Percentiles rank a stretch among this genome's conserved stretches.
Evolutionary conservation across 2,888 invertebrate genomes (phyloP).

Genomic region (Lepidonotus clava): DNA sequence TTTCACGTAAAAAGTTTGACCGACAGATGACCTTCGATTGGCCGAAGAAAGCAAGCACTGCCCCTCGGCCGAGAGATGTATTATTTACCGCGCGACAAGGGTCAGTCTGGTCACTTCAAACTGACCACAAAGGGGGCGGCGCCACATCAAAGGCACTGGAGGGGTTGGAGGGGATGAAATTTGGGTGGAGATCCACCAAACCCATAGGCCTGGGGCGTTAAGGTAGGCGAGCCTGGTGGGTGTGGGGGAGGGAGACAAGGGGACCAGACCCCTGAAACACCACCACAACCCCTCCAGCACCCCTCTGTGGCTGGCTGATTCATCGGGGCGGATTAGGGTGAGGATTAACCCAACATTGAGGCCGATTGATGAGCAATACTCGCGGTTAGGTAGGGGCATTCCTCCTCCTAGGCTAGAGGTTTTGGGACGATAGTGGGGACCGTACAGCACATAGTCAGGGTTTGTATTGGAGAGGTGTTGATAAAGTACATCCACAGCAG

Average conservation of each 20-base stretch:
- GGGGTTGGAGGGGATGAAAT: not conserved
- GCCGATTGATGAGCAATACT: constrained; percentile 22
- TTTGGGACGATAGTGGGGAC: too few relatives aligned
- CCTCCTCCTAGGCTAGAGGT: too few relatives aligned
- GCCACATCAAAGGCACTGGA: constrained; percentile 13
- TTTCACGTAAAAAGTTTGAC: not conserved
- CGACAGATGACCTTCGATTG: not conserved
- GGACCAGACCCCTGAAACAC: too few relatives aligned
- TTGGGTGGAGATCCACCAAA: not conserved
- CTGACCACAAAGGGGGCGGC: not conserved
- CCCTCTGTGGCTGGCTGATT: too few relatives aligned
- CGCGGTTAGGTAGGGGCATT: not conserved
- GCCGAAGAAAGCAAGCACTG: not conserved
- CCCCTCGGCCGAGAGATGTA: not conserved
- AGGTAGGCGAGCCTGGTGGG: not conserved
- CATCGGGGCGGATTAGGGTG: constrained; percentile 7
- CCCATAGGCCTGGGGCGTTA: not conserved
- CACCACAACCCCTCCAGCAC: too few relatives aligned
- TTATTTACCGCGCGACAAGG: not conserved
- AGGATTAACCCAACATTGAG: constrained; percentile 32
- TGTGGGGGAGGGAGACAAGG: not conserved
- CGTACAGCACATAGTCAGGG: too few relatives aligned
- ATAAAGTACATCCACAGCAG: too few relatives aligned
- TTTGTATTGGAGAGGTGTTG: too few relatives aligned
- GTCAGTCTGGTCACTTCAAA: not conserved